Percentiles rank a stretch among this genome's conserved stretches.
phyloP scores from a whole-genome alignment of 2,113 vertebrate genomes.

The Megalops atlanticus region DNA sequence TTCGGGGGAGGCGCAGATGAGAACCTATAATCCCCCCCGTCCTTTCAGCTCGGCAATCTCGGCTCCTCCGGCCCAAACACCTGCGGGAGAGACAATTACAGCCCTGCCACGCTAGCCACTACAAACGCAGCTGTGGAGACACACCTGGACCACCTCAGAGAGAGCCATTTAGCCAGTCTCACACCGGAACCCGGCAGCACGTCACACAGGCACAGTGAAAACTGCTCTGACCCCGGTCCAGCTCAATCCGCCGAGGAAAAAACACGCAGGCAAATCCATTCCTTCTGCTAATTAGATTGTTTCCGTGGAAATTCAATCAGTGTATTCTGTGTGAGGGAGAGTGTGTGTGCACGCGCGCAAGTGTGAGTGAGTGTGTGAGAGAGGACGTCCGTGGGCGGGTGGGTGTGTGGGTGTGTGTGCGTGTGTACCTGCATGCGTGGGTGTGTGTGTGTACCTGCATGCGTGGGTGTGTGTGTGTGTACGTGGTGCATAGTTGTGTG shows the following conservation, averaged over 20 bases:
- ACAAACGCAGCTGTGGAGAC: background rate
- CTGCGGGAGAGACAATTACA: background rate
- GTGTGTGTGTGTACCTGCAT: too few relatives aligned
- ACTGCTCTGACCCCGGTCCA: conserved; percentile 49
- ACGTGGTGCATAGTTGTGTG: too few relatives aligned
- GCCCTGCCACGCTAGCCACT: background rate
- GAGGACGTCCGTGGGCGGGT: too few relatives aligned
- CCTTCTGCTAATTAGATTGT: conserved; percentile 53
- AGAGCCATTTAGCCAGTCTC: background rate
- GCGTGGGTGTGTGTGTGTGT: too few relatives aligned
- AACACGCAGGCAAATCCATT: conserved; percentile 51
- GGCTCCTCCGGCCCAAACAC: background rate
- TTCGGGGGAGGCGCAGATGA: background rate
- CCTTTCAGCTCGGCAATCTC: background rate
- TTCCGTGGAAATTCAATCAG: conserved; percentile 60
- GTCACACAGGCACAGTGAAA: too few relatives aligned
- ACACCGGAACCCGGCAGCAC: background rate
- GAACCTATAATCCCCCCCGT: background rate
- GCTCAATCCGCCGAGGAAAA: conserved; percentile 34
- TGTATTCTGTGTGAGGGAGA: too few relatives aligned
- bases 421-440: too few relatives aligned
- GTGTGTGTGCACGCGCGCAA: too few relatives aligned
- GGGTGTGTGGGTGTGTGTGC: conserved; percentile 46
- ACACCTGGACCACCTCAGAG: background rate
- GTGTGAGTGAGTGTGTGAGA: too few relatives aligned